These are phyloP conservation scores for Amphipoea oculea DNA, from an alignment of 2,888 invertebrate species.

Conservation along the genomic window DNA sequence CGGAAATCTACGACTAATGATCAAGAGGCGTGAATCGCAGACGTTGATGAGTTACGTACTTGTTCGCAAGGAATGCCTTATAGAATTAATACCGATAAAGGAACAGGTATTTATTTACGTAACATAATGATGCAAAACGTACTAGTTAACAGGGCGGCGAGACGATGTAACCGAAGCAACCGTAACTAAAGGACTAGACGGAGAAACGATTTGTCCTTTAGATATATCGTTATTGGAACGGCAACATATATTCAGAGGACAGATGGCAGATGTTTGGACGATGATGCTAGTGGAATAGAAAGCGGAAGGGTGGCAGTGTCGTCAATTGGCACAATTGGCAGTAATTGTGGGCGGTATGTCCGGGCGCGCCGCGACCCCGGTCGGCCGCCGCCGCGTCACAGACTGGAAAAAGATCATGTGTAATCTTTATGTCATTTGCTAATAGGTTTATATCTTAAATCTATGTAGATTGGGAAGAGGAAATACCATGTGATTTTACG, in stretches of 20 bases:
- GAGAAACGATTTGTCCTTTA: conserved; percentile 8
- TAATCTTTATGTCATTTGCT: conserved; percentile 35
- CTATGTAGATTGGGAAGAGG: conserved; percentile 9
- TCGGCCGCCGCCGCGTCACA: conserved; percentile 61
- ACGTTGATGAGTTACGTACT: conserved; percentile 58
- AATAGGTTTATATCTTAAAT: conserved; percentile 14
- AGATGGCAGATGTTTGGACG: conserved; percentile 82
- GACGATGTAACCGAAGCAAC: conserved; percentile 47
- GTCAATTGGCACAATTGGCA: conserved; percentile 90
- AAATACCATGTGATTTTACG: conserved; percentile 3
- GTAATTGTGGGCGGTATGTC: conserved; percentile 90
- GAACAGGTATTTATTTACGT: conserved; percentile 64
- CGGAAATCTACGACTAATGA: conserved; percentile 55
- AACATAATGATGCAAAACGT: conserved; percentile 59
- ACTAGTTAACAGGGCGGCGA: conserved; percentile 48
- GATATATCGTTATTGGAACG: conserved; percentile 8
- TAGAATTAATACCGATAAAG: conserved; percentile 62
- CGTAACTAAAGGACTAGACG: conserved; percentile 46
- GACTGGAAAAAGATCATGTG: conserved; percentile 57
- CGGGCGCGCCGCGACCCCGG: conserved; percentile 81
- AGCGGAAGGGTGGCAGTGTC: conserved; percentile 89
- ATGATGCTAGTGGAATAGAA: conserved; percentile 79
- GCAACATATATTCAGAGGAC: conserved; percentile 54
- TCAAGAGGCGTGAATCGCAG: conserved; percentile 48
- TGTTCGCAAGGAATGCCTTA: conserved; percentile 48